Base-by-base conservation (phyloP, 2,113 vertebrate species). In the Pluvialis apricaria region DNA sequence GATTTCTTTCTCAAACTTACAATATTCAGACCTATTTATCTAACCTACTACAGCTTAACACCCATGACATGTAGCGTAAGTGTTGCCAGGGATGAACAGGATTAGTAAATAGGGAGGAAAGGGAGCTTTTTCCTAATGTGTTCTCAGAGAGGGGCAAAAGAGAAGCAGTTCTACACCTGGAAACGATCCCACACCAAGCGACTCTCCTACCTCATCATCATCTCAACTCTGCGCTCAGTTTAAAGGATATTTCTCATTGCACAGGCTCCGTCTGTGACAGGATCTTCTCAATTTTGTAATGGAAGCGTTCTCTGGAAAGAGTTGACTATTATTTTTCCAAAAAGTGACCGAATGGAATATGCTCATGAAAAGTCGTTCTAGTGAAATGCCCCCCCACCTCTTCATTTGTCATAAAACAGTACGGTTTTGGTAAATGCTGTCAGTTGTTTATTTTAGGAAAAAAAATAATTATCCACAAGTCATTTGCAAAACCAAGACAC, bases 241-340 rank as follows among this genome's bases (percentile, higher is more conserved):
- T 94, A 79, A 82, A 70, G 13, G 47, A 21, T 64, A 58, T 69
- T 95, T 95, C 45, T 70, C 21, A 29, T 77, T 68, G 51, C 16
- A 55, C 20, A 68, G 55, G 13, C 47, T 88, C 13, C 79, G 32
- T 60, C 52, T 86, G 58, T 66, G 51, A 66, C 32, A 83, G 15
- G 32, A 65, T 66, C 68, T 25, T 76, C 90, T 83, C 82, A 62
- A 49, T 80, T 88, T 66, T 88, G 25, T 51, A 86, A 88, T 44
- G 34, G 61, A 92, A 88, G 38, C 5, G 0, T 79, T 91, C 86
- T 92, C 32, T 96, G 72, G 68, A 88, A 96, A 93, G 34, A 86
- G 11, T 15, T 86, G 20, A 55, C 66, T 72, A 52, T 54, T 78
- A 94, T 89, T 96, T 93, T 94, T 84, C 94, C 88, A 69, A 94